Base-by-base conservation (phyloP, 2,888 invertebrate genomes). In the Pasiphila rectangulata region DNA sequence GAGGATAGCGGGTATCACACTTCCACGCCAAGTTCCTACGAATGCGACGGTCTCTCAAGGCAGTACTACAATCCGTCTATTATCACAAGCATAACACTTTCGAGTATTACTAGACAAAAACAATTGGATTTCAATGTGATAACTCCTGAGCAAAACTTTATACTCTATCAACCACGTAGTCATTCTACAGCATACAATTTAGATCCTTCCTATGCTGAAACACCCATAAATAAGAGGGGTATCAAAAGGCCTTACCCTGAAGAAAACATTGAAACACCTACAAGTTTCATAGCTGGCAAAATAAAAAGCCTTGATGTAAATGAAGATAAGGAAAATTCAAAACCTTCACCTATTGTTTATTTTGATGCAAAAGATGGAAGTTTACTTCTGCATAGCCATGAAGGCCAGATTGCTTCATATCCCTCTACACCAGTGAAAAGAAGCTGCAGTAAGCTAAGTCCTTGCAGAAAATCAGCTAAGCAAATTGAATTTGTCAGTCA, bases 1-100 rank as follows among this genome's bases (percentile, higher is more conserved):
- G 86, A 87, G 63, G 88, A 88, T 54, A 88, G 88, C 63, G 88
- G 88, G 27, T 88, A 87, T 57, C 83, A 85, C 46, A 85, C 86
- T 1, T 80, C 73, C 52, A 84, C 86, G 21, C 83, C 83, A 25
- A 72, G 82, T 15, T 82, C 86, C 6, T 64, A 83, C 25, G 82
- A 81, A 59, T 72, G 67, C 49, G 79, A 79, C 0, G 75, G 75
- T 52, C 46, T 79, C 55, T 76, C 79, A 1, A 75, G 63, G 48
- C 79, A 79, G 23, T 80, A 71, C 51, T 54, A 73, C 7, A 74
- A 76, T 51, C 64, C 75, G 23, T 63, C 74, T 2, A 52, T 67
- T 21, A 59, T 69, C 19, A 59, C 67, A 21, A 62, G 67, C 23
- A 67, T 68, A 15, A 39, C 51, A 24, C 46, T 58, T 44, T 69